These are phyloP conservation scores for Rhodophaea formosa DNA, from an alignment of 2,888 invertebrate genomes.

Conservation along the genomic window DNA sequence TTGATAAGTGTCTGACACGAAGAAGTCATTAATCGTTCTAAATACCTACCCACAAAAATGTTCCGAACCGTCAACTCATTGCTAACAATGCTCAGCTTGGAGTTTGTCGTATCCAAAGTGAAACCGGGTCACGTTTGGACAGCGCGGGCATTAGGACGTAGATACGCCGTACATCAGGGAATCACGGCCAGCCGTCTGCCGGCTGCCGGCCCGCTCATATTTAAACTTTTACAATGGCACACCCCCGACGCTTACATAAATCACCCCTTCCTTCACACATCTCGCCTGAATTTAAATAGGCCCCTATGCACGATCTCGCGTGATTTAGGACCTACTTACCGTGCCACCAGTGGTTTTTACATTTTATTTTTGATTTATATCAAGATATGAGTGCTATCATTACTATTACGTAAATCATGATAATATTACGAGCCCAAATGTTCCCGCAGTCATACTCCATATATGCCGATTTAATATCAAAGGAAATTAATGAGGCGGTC, in stretches of 20 bases:
- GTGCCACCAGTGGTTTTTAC: slow-evolving; percentile 41
- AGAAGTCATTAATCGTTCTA: background rate
- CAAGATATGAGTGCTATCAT: slow-evolving; percentile 31
- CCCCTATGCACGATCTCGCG: slow-evolving; percentile 59
- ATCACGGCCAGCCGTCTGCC: slow-evolving; percentile 28
- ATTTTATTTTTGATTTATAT: slow-evolving; percentile 44
- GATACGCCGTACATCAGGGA: slow-evolving; percentile 30
- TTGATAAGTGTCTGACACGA: too few species aligned
- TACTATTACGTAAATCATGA: slow-evolving; percentile 21
- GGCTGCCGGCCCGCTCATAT: slow-evolving; percentile 50
- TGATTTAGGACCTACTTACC: slow-evolving; percentile 63
- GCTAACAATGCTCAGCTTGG: background rate
- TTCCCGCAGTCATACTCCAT: background rate
- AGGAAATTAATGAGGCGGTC: slow-evolving; percentile 31
- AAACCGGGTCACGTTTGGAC: slow-evolving; percentile 47
- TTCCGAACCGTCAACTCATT: background rate
- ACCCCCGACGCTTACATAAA: slow-evolving; percentile 61
- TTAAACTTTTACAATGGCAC: slow-evolving; percentile 71
- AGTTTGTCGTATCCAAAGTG: slow-evolving; percentile 13
- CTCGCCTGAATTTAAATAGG: slow-evolving; percentile 73
- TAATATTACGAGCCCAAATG: background rate
- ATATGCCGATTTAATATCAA: slow-evolving; percentile 27
- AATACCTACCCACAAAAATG: background rate
- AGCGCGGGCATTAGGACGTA: slow-evolving; percentile 17
- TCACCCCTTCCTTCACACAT: slow-evolving; percentile 71